phyloP scores from a whole-genome alignment of 2,113 vertebrate genomes.

The Panthera tigris region DNA sequence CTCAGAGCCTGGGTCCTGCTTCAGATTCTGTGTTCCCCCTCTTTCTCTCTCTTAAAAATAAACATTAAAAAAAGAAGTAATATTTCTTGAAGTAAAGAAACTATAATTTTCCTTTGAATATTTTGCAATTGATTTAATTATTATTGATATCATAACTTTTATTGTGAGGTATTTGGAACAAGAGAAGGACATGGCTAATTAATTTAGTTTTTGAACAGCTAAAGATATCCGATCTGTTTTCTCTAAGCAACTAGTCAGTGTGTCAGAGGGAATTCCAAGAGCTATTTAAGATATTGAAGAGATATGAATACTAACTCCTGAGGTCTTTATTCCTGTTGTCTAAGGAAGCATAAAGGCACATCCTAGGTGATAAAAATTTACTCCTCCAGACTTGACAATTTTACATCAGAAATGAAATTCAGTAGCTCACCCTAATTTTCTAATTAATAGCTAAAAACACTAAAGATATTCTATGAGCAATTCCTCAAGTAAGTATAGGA shows the following conservation, averaged over 20 bases:
- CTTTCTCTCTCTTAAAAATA: too few species aligned
- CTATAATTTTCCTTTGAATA: neutral
- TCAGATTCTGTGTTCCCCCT: too few species aligned
- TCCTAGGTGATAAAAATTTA: slow-evolving; percentile 75
- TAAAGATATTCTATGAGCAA: neutral
- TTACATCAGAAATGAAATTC: slow-evolving; percentile 59
- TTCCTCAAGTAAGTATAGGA: neutral
- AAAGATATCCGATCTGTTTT: neutral
- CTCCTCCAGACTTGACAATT: slow-evolving; percentile 58
- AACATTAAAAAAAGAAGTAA: neutral
- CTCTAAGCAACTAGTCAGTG: neutral
- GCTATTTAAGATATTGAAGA: slow-evolving; percentile 57
- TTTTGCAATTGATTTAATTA: neutral
- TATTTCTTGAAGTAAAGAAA: neutral
- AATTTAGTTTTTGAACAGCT: neutral
- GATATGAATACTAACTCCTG: slow-evolving; percentile 57
- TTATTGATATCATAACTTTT: neutral
- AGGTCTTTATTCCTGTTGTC: slow-evolving; percentile 73
- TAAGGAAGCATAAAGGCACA: slow-evolving; percentile 53
- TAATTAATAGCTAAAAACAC: slow-evolving; percentile 18
- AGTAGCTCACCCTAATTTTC: slow-evolving; percentile 47
- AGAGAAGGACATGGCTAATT: neutral
- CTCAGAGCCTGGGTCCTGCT: too few species aligned
- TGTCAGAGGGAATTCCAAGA: slow-evolving; percentile 27
- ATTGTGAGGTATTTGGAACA: neutral